Conservation (phyloP, 2,113 vertebrate species). For the Canis aureus region DNA sequence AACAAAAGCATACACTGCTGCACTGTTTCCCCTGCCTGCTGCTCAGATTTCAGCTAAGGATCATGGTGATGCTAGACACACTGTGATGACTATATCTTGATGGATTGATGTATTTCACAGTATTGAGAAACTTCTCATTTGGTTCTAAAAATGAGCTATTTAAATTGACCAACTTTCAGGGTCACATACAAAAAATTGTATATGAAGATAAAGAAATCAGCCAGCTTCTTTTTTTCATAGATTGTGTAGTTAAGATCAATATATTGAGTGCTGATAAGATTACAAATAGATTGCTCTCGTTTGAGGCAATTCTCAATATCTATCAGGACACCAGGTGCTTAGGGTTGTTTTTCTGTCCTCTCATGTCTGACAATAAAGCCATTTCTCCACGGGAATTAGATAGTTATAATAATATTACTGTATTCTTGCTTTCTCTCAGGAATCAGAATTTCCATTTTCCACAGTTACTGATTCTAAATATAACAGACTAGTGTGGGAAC, state of each 20-base stretch:
- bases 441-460: slow-evolving; percentile 44
- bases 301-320: neutral
- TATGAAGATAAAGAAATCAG: neutral
- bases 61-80: neutral
- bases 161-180: neutral
- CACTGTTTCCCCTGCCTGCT: neutral
- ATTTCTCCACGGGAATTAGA: neutral
- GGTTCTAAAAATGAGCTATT: neutral
- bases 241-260: neutral
- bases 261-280: neutral
- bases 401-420: neutral
- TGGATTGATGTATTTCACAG: neutral
- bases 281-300: neutral
- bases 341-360: neutral
- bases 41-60: neutral
- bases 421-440: neutral
- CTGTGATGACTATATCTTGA: neutral
- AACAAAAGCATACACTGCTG: neutral
- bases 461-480: slow-evolving; percentile 55
- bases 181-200: neutral
- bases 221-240: neutral
- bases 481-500: slow-evolving; percentile 4
- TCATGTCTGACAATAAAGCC: neutral
- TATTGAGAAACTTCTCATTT: neutral
- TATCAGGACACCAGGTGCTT: neutral